Conservation (phyloP, 2,113 vertebrate species). For the Muntiacus muntjak region DNA sequence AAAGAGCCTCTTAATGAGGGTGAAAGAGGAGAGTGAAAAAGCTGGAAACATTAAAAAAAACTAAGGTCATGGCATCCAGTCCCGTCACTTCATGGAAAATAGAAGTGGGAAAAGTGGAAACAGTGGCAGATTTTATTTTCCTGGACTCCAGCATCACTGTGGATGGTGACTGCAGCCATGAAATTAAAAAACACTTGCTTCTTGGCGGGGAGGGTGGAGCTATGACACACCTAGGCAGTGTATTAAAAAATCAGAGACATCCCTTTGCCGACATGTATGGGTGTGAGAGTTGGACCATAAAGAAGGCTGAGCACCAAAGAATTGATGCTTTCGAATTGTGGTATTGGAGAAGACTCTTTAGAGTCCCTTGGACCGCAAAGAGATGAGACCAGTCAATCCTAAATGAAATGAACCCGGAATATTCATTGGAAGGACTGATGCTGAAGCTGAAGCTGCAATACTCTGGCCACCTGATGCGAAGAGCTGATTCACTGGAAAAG, state of each 20-base stretch:
- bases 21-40: background rate
- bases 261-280: background rate
- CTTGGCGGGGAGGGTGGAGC: background rate
- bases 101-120: background rate
- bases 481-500: background rate
- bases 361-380: background rate
- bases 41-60: background rate
- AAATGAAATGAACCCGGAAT: background rate
- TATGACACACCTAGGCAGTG: background rate
- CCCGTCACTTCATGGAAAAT: background rate
- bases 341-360: background rate
- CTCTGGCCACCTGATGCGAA: background rate
- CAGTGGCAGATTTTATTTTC: background rate
- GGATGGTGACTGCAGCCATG: background rate
- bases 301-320: background rate
- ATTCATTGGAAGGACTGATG: background rate
- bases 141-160: background rate
- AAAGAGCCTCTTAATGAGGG: background rate
- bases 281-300: background rate
- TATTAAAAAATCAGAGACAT: background rate
- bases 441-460: background rate
- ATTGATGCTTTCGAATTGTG: background rate
- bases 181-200: background rate
- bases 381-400: background rate
- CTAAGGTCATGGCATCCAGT: background rate